Evolutionary conservation across 2,888 invertebrate genomes (phyloP), one percentile per base, ranked within the genome.

Genomic region (Atrina japonica): DNA sequence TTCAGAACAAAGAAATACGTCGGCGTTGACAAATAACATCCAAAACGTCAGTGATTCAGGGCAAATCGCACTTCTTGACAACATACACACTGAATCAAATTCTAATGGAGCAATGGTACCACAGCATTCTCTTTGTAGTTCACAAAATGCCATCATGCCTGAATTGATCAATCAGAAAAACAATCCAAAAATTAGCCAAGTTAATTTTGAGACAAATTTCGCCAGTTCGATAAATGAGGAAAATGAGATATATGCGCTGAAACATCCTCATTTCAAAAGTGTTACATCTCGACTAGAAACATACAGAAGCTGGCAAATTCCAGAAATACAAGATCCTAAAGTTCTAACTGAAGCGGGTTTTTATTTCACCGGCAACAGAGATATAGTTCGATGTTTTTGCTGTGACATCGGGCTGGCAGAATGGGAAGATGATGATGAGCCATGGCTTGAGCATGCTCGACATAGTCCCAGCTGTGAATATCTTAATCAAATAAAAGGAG

Each of bases 331-430:
- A n/a, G 29, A 49, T 7, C 27, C 45, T 5, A 40, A 29, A n/a
- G 9, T 3, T 25, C 58, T 66, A 14, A 45, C 50, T 25, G 11
- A 27, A 11, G 49, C 49, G 25, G 66, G 66, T 7, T 58, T 66
- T 27, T 66, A 58, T 27, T 66, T 45, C 14, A 66, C 66, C 27
- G 47, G 35, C 1, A 50, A 66, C 11, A 40, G 55, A n/a, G 71
- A 71, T 41, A 64, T 71, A 27, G 71, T 71, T 3, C 49, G 71
- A 43, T 71, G 71, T 40, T 71, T 71, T 30, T 66, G 63, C 25
- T 71, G 71, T 40, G 71, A 71, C 40, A 61, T 71, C 21, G 71
- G 71, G 16, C 66, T 71, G 21, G 66, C 71, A 0, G 71, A 71
- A 25, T 71, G 71, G 71, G 66, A 71, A 30, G 35, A 23, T n/a